phyloP scores from a whole-genome alignment of 1,140 invertebrate genomes.

The Aphis craccivora region DNA sequence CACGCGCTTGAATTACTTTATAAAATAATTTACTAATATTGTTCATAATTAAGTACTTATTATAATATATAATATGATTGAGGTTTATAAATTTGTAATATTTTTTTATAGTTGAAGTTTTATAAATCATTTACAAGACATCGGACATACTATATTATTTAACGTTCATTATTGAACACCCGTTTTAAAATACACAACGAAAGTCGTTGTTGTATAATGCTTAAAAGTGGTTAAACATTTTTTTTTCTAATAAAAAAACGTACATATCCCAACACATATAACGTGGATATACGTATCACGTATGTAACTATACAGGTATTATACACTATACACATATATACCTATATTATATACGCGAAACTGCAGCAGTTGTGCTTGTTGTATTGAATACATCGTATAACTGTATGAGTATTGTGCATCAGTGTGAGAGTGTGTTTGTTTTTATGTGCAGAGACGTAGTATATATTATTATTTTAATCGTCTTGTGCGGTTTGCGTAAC shows the following conservation, averaged over 20 bases:
- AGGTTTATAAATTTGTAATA: not conserved
- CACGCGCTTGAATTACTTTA: not conserved
- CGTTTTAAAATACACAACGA: not conserved
- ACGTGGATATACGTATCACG: no score
- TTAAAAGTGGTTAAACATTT: not conserved
- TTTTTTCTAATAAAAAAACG: not conserved
- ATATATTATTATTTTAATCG: constrained; percentile 24
- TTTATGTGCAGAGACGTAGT: not conserved
- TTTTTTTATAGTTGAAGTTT: not conserved
- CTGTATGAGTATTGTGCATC: not conserved
- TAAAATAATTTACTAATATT: no score
- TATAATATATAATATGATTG: no score
- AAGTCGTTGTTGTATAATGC: not conserved
- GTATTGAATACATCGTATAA: not conserved
- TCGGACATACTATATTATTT: no score
- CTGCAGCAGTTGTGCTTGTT: not conserved
- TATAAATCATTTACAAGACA: not conserved
- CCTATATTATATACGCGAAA: not conserved
- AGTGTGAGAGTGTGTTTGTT: not conserved
- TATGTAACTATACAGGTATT: no score
- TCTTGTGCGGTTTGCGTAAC: constrained; percentile 27
- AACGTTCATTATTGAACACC: not conserved
- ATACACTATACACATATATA: not conserved
- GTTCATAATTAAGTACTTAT: not conserved
- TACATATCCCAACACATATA: not conserved